Base-by-base conservation (phyloP, 2,888 invertebrate species). In the Caenorhabditis sp. region DNA sequence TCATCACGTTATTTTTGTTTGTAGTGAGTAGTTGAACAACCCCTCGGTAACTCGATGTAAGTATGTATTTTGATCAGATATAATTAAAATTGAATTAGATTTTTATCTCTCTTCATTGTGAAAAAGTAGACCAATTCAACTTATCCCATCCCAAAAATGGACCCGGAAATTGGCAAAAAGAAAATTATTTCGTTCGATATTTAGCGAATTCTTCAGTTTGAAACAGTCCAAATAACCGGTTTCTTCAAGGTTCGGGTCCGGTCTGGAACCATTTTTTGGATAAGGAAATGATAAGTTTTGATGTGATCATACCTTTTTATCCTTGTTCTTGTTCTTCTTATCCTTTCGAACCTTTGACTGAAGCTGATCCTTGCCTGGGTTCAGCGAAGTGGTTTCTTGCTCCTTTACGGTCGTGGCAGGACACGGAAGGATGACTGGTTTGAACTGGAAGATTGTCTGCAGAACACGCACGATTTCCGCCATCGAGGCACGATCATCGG, bases 401-500 rank as follows among this genome's bases (percentile, higher is more conserved):
- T 74, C 74, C 13, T 53, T 18, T 32, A 13, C 9, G 13, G 11
- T 2, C 2, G 40, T 64, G 0, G 53, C 9, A 0, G 72, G 72
- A 64, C 72, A 72, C n/a, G 74, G 24, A 26, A 51, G 67, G 37
- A 74, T 67, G 28, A 76, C 74, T 9, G 81, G 81, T 26, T 76
- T 76, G 70, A 81, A 71, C 15, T 56, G 53, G 60, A 72, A 76
- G 1, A 37, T 71, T 6, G 47, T 40, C 50, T 76, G 76, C 50
- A 81, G 53, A 18, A 51, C 69, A 22, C 65, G 70, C 6, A 81
- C n/a, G 11, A 81, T 65, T 11, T 72, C 82, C 5, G 68, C 32
- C 82, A 82, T 82, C 6, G 24, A 32, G n/a, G 47, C 62, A 37
- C 82, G 82, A 0, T 82, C 78, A 20, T 69, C 74, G 0, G 82